Evolutionary conservation across 2,113 vertebrate genomes (phyloP), one percentile per base, ranked within the genome.

Genomic region (Myrmecobius fasciatus): DNA sequence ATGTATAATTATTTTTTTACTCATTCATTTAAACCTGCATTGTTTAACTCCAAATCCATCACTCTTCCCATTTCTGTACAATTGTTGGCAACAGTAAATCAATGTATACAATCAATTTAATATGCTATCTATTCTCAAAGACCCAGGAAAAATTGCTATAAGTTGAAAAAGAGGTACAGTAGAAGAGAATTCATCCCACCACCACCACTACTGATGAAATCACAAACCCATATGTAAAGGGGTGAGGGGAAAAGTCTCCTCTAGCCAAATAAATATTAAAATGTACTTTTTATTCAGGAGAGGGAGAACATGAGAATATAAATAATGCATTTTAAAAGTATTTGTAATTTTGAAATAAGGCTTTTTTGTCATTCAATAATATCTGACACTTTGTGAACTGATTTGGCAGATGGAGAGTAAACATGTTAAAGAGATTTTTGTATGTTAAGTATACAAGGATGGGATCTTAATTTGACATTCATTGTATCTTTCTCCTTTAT

Each of bases 91-190:
- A 8, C 67, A 6, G 93, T 51, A 49, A 3, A 14, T 91, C 53
- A 48, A 52, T 49, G 10, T 51, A 28, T 25, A 92, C 88, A 52
- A 36, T 90, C 56, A 60, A 88, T 26, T 90, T 89, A 12, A 31
- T 89, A 97, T 96, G 36, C 67, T 4, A 56, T 8, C 89, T 49
- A 48, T 36, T 88, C 53, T 43, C 53, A 90, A 20, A 43, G 12
- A 49, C 20, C 11, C 31, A 25, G 46, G 31, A 46, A 94, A 91
- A 11, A 4, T 46, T 47, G 91, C 25, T 47, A 54, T 8, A 83
- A 83, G 7, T 83, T 22, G 7, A 2, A 83, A 43, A 83, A 83
- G n/a, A 43, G n/a, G 43, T 24, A 83, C 67, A 83, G 20, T 8
- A 24, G 17, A 83, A 43, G 67, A 83, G n/a, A 83, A 83, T 83